Base-by-base conservation (phyloP, 2,888 invertebrate genomes). In the Formica aserva region DNA sequence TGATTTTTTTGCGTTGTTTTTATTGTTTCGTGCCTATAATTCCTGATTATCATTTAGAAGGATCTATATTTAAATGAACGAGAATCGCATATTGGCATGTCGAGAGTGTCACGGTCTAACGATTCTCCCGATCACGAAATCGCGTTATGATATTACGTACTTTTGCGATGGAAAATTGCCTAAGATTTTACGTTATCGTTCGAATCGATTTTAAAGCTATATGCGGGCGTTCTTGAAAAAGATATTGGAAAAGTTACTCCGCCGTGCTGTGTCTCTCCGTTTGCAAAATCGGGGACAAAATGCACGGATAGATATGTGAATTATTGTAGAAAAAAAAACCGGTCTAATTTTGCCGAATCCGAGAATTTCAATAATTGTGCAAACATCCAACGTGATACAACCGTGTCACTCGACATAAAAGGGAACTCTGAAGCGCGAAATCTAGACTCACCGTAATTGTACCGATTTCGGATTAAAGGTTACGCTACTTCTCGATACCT, bases 51-150 rank as follows among this genome's bases (percentile, higher is more conserved):
- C 8, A 26, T 26, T 35, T 45, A 22, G 67, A 45, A 57, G 66
- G 15, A 22, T 66, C 69, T 78, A 69, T 71, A 80, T 69, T 78
- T 78, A 78, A 48, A 78, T 60, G 32, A 29, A 18, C 60, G 60
- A 18, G 69, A 69, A 60, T 78, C 69, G 35, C 32, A 45, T 45
- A 69, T 45, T 45, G 35, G 60, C 60, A 60, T 32, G 32, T 52
- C 2, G 32, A 60, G 57, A 78, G 69, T 78, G 78, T 78, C 69
- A 78, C 45, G 78, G 67, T 32, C 41, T 63, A 35, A 29, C n/a
- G 66, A 77, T 66, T 66, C 41, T 41, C 13, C 22, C 57, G 69
- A 45, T 78, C 69, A 3, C 29, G 6, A 65, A 26, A 52, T 66
- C 77, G 22, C 35, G 18, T 48, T 69, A 75, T 32, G 38, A 9